A percentile compares a stretch with the other conserved stretches of the same genome.
phyloP scores from a whole-genome alignment of 1,140 invertebrate genomes.

The Tetragnatha versicolor region DNA sequence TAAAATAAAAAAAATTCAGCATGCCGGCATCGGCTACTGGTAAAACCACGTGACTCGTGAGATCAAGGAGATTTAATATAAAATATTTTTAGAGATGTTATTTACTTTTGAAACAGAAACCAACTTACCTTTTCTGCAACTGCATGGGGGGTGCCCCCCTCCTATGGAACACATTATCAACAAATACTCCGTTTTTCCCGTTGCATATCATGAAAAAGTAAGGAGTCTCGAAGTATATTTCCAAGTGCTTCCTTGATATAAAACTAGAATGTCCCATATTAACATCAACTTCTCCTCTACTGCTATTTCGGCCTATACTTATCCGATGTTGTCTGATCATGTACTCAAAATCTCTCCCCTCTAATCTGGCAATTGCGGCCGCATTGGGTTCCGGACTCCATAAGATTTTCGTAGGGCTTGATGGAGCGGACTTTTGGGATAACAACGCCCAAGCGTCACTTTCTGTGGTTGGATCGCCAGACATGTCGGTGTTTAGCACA shows the following conservation, averaged over 20 bases:
- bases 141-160: constrained; percentile 90
- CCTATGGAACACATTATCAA: constrained; percentile 94
- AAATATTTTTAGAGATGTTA: no score
- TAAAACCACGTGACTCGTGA: no score
- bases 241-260: constrained; percentile 93
- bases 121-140: constrained; percentile 87
- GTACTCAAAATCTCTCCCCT: constrained; percentile 93
- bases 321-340: constrained; percentile 87
- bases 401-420: constrained; percentile 78
- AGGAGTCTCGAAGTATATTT: constrained; percentile 90
- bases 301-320: constrained; percentile 93
- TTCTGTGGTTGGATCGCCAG: constrained; percentile 24
- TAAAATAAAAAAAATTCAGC: no score
- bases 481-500: constrained; percentile 19
- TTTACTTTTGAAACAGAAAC: no score
- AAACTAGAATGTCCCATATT: constrained; percentile 98
- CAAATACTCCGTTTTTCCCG: constrained; percentile 97
- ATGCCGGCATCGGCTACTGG: no score
- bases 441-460: constrained; percentile 79
- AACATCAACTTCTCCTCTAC: constrained; percentile 94
- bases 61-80: no score
- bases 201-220: constrained; percentile 95
- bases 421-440: constrained; percentile 83
- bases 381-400: constrained; percentile 64
- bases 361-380: constrained; percentile 79